A percentile compares a stretch with the other conserved stretches of the same genome.
phyloP scores from a whole-genome alignment of 2,113 vertebrate genomes.

The Camelus bactrianus region DNA sequence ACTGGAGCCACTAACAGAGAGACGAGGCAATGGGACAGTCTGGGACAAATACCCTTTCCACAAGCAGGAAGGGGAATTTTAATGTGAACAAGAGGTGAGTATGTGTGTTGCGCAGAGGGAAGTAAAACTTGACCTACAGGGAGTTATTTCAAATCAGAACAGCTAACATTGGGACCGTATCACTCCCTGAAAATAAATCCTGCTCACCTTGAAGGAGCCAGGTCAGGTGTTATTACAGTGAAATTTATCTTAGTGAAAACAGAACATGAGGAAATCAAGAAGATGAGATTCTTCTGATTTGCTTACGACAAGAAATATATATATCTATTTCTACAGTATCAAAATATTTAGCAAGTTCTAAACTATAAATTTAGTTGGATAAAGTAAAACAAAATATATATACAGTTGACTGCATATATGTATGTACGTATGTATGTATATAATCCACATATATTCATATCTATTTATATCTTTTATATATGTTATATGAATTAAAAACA shows the following conservation, averaged over 20 bases:
- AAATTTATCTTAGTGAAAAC: slow-evolving; percentile 20
- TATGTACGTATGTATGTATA: neutral
- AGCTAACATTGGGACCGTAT: neutral
- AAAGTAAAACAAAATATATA: neutral
- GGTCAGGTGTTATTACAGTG: neutral
- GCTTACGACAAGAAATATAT: neutral
- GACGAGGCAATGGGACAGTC: neutral
- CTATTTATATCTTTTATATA: neutral
- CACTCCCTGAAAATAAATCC: neutral
- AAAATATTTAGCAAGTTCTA: neutral
- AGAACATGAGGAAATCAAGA: neutral
- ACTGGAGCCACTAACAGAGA: neutral
- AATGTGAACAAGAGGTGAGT: neutral
- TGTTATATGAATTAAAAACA: neutral
- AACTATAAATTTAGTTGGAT: neutral
- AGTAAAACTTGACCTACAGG: neutral
- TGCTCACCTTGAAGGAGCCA: neutral
- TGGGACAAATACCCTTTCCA: neutral
- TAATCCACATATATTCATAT: neutral
- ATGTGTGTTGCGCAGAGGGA: neutral
- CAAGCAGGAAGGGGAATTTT: neutral
- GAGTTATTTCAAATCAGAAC: neutral
- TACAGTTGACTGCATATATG: neutral
- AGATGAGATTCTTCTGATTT: neutral
- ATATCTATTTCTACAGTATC: neutral